These are phyloP conservation scores for Stenichneumon culpator DNA, from an alignment of 2,888 invertebrate genomes.

Conservation along the genomic window DNA sequence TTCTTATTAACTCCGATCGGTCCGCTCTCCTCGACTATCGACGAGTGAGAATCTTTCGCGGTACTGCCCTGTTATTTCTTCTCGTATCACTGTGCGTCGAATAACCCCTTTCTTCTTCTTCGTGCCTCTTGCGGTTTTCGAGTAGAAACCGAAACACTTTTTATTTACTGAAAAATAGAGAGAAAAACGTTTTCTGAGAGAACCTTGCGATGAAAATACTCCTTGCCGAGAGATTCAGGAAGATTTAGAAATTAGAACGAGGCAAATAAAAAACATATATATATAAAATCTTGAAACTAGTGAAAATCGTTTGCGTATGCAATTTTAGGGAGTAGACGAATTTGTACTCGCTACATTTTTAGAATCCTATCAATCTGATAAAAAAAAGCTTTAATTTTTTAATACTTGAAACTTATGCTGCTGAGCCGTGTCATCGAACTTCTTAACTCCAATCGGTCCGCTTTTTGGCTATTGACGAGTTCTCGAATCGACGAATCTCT, in stretches of 20 bases:
- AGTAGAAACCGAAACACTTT: constrained; percentile 18
- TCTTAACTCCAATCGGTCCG: too few species aligned
- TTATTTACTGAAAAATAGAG: constrained; percentile 37
- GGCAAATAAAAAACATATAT: too few species aligned
- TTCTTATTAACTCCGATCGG: constrained; percentile 67
- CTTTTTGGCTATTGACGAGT: background rate
- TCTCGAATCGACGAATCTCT: constrained; percentile 51
- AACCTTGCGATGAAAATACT: too few species aligned
- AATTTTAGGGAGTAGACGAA: too few species aligned
- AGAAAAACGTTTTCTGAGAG: too few species aligned
- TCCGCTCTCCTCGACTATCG: constrained; percentile 52
- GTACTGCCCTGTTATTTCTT: background rate
- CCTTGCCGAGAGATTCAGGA: background rate
- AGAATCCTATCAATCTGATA: background rate
- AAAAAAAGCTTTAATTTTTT: background rate
- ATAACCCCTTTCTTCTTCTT: constrained; percentile 50
- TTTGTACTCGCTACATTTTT: too few species aligned
- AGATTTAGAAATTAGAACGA: too few species aligned
- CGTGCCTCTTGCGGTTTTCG: constrained; percentile 45
- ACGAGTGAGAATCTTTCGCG: constrained; percentile 33
- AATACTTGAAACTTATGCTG: background rate
- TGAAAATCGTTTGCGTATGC: too few species aligned
- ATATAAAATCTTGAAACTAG: too few species aligned
- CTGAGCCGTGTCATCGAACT: background rate
- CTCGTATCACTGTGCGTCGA: background rate